Percentiles rank a stretch among this genome's conserved stretches.
Conservation (phyloP, 2,888 invertebrate species). For the Trisateles emortualis region DNA sequence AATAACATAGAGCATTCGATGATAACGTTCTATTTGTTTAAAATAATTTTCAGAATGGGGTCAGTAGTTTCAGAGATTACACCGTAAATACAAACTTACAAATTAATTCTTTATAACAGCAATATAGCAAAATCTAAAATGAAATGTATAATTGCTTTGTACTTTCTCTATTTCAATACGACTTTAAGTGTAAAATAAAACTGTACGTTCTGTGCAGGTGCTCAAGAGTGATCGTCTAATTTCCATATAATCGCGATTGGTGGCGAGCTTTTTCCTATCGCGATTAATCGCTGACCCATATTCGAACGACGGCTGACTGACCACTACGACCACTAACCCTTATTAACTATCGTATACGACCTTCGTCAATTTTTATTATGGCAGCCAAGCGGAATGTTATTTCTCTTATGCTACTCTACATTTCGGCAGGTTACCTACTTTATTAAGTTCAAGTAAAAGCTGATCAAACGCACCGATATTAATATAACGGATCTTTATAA, state of each 20-base stretch:
- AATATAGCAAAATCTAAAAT: no score
- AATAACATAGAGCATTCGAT: no score
- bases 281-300: conserved; percentile 82
- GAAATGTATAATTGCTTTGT: no score
- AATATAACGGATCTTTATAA: not conserved
- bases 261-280: conserved; percentile 71
- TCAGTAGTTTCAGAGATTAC: no score
- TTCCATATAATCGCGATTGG: conserved; percentile 75
- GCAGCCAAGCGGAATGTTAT: conserved; percentile 47
- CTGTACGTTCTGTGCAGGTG: conserved; percentile 24
- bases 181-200: not conserved
- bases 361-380: conserved; percentile 60
- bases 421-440: conserved; percentile 34
- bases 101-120: no score
- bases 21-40: no score
- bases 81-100: no score
- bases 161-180: no score
- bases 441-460: conserved; percentile 19
- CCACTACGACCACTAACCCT: conserved; percentile 36
- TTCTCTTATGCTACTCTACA: conserved; percentile 47
- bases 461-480: conserved; percentile 6
- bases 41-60: no score
- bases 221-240: conserved; percentile 63
- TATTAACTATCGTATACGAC: conserved; percentile 48
- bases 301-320: conserved; percentile 51